A percentile compares a stretch with the other conserved stretches of the same genome.
phyloP scores from a whole-genome alignment of 2,797 vertebrate genomes.

The Triplophysa yarkandensis region DNA sequence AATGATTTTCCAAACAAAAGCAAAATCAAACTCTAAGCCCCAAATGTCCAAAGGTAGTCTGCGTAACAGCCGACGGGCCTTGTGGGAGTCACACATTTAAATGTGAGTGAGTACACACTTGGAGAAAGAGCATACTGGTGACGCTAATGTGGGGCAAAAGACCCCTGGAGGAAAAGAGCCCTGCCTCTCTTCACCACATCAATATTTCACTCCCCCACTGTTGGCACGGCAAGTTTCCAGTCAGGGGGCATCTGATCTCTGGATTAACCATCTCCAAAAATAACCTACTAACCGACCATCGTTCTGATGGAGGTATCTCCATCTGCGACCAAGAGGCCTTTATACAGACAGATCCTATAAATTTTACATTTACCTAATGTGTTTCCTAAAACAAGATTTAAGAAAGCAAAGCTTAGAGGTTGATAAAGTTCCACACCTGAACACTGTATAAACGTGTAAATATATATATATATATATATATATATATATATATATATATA shows the following conservation, averaged over 20 bases:
- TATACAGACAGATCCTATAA: constrained; percentile 20
- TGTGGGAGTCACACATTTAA: constrained; percentile 37
- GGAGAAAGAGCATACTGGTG: constrained; percentile 30
- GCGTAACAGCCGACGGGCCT: constrained; percentile 27
- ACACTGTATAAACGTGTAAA: too few species aligned
- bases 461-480: too few species aligned
- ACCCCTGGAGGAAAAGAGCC: constrained; percentile 51
- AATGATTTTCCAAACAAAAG: too few species aligned
- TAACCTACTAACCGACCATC: constrained; percentile 48
- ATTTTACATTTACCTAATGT: constrained; percentile 37
- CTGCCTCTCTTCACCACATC: constrained; percentile 53
- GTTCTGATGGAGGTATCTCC: constrained; percentile 10
- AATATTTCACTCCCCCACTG: constrained; percentile 60
- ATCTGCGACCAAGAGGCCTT: constrained; percentile 1
- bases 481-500: too few species aligned
- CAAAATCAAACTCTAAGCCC: background rate
- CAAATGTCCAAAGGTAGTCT: constrained; percentile 15
- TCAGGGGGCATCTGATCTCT: constrained; percentile 51
- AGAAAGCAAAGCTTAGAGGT: background rate
- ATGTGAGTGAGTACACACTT: constrained; percentile 32
- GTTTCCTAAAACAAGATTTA: constrained; percentile 21
- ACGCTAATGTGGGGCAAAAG: constrained; percentile 56
- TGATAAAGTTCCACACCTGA: background rate
- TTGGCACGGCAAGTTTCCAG: constrained; percentile 49
- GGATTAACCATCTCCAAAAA: constrained; percentile 59